A percentile compares a stretch with the other conserved stretches of the same genome.
phyloP scores from a whole-genome alignment of 2,113 vertebrate genomes.

The Phoenicopterus ruber region DNA sequence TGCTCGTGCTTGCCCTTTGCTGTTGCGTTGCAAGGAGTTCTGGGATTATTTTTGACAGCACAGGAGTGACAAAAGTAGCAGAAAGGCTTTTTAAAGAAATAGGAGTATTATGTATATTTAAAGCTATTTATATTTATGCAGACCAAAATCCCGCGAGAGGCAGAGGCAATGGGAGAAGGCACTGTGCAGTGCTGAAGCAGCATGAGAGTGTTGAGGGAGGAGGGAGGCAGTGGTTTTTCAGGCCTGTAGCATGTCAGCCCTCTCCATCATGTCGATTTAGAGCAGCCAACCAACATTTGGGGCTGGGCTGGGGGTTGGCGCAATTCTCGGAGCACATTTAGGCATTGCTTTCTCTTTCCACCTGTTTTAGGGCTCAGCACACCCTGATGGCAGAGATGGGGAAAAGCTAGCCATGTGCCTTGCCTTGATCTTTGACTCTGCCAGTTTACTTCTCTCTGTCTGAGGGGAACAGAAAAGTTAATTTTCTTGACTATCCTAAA shows the following conservation, averaged over 20 bases:
- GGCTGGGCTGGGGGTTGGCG: neutral
- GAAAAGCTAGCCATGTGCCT: neutral
- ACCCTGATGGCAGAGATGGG: neutral
- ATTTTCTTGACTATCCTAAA: neutral
- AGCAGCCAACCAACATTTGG: neutral
- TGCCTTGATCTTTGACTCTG: neutral
- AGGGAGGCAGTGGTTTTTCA: neutral
- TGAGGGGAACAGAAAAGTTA: neutral
- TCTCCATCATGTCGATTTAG: neutral
- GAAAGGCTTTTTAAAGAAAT: neutral
- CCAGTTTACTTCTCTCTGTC: neutral
- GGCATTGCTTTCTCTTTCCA: neutral
- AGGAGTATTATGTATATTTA: neutral
- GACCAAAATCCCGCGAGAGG: accelerated
- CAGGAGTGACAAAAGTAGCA: neutral
- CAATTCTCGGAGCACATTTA: neutral
- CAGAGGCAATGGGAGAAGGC: neutral
- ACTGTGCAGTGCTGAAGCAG: neutral
- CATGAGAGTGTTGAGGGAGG: neutral
- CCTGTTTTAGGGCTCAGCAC: neutral
- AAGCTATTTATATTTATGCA: neutral
- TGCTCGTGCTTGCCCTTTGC: neutral
- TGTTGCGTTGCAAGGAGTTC: neutral
- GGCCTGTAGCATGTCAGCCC: neutral
- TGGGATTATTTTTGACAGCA: neutral